Evolutionary conservation across 2,113 vertebrate genomes (phyloP).

Genomic region (Prunella fulvescens): DNA sequence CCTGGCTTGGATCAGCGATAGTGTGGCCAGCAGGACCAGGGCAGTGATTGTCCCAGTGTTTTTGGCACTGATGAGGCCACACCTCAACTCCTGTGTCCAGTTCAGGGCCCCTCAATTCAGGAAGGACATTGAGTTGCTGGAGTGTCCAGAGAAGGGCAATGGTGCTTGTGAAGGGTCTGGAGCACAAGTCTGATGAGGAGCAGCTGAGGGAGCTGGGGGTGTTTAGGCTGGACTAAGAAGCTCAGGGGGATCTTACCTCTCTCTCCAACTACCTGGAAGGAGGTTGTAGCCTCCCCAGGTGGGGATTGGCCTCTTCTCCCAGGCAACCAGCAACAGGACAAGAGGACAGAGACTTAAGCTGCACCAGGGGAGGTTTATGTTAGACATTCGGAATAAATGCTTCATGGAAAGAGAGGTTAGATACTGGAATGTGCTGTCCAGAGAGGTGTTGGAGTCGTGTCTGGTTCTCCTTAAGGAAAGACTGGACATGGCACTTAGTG

Average conservation of each 20-base stretch:
- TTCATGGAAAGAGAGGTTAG: not conserved
- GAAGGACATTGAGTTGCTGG: not conserved
- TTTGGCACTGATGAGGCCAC: not conserved
- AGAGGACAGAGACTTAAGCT: not conserved
- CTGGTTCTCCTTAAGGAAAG: not conserved
- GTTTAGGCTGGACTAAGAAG: not conserved
- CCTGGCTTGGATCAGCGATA: not conserved
- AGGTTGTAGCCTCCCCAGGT: not conserved
- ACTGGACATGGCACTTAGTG: not conserved
- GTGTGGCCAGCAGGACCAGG: not conserved
- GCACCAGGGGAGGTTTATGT: not conserved
- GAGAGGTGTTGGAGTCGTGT: not conserved
- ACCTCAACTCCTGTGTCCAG: not conserved
- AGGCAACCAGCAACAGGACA: not conserved
- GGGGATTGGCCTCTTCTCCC: not conserved
- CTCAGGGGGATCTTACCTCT: not conserved
- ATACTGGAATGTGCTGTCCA: not conserved
- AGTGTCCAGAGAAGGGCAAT: not conserved
- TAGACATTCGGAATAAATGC: not conserved
- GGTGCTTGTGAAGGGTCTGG: not conserved
- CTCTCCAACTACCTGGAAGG: not conserved
- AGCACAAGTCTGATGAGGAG: not conserved
- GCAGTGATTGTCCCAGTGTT: not conserved
- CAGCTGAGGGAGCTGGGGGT: not conserved
- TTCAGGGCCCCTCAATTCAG: not conserved